Evolutionary conservation across 2,797 vertebrate species (phyloP), one percentile per base, ranked within the genome.

Genomic region (Sebastes wilsoni): DNA sequence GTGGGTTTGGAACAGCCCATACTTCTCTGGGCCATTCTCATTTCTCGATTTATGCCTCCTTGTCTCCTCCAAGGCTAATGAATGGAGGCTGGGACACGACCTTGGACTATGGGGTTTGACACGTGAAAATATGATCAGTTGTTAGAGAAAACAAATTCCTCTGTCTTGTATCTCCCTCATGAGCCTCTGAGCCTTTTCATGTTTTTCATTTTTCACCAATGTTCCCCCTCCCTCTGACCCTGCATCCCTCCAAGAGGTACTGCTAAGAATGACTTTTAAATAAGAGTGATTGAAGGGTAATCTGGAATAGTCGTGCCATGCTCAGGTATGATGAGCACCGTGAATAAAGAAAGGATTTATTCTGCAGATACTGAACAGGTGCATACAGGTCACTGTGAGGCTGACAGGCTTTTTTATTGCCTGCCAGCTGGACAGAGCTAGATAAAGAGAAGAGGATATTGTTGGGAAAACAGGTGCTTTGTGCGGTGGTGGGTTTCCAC

Each of bases 331-430:
- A 74, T 52, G 49, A 52, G 1, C 12, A 22, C 4, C 14, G 10
- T 80, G 38, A 77, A 54, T 32, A 79, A 77, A 77, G 59, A 13
- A 49, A 68, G 13, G 58, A 62, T 81, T 52, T 66, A 87, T 76
- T 68, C 74, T 72, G 38, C 16, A 69, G 60, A 54, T 62, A 22
- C 23, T 42, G 1, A 70, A 46, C 60, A 79, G 76, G 58, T 83
- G 66, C 70, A 12, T 18, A 22, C 20, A 42, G 66, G 73, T 80
- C 66, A 71, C 5, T 12, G 27, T 27, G 65, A 68, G 69, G 49
- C 69, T 66, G 25, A 59, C 59, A 16, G 34, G 58, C 55, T 65
- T 78, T 87, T 87, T 77, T 30, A 72, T 75, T 64, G 28, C n/a
- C 65, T 62, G 72, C 56, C 75, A 80, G 32, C 49, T 81, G 75